phyloP scores from a whole-genome alignment of 1,140 invertebrate genomes.

The Drosophila parvula region DNA sequence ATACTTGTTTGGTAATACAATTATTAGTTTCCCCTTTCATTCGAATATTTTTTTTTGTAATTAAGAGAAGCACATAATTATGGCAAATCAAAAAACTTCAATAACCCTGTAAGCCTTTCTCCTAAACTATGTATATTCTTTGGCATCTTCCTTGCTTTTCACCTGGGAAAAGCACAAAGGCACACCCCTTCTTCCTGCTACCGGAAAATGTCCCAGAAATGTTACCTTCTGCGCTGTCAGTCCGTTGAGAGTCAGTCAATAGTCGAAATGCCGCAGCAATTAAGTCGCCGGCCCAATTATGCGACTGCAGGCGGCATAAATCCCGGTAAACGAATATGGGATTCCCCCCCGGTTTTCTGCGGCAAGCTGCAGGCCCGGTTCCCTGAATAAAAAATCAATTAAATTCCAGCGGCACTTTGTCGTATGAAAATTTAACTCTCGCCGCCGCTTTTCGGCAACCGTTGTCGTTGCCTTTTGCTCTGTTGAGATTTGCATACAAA shows the following conservation, averaged over 20 bases:
- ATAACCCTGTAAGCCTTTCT: not conserved
- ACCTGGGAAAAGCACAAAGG: not conserved
- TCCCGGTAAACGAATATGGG: constrained; percentile 29
- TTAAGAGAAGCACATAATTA: not conserved
- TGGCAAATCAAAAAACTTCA: not conserved
- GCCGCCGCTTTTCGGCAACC: constrained; percentile 44
- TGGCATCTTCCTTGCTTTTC: not conserved
- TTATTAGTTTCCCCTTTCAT: too few species aligned
- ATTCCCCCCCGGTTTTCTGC: constrained; percentile 25
- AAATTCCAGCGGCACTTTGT: constrained; percentile 47
- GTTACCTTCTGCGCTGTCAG: constrained; percentile 3
- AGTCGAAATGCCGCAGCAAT: constrained; percentile 48
- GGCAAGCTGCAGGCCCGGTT: constrained; percentile 23
- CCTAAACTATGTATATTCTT: not conserved
- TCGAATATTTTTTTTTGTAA: not conserved
- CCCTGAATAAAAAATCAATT: constrained; percentile 56
- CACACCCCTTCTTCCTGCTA: not conserved
- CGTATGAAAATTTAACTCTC: constrained; percentile 59
- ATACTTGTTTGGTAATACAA: not conserved
- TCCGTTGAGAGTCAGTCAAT: constrained; percentile 28
- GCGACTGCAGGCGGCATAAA: constrained; percentile 55
- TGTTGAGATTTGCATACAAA: constrained; percentile 82
- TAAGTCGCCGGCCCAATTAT: constrained; percentile 53
- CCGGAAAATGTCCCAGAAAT: constrained; percentile 6
- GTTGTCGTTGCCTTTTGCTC: constrained; percentile 66